Conservation (phyloP, 92 coral and sea anemone genomes). For the Pocillopora meandrina region DNA sequence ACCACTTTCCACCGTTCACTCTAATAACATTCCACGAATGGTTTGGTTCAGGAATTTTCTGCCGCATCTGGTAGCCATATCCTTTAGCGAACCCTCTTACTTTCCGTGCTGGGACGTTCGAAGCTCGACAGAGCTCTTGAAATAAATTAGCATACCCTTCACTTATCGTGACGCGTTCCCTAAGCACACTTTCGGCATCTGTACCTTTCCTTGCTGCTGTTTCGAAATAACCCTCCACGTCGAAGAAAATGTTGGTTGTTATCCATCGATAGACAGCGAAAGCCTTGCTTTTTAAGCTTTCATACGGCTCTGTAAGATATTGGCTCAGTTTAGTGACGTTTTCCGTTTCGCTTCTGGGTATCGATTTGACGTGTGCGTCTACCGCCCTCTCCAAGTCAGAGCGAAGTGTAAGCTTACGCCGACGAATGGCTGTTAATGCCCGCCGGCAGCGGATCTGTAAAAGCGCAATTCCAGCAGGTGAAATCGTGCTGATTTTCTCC, state of each 20-base stretch:
- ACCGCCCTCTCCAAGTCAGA: slow-evolving; percentile 59
- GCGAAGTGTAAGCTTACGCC: slow-evolving; percentile 64
- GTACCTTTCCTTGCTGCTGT: slow-evolving; percentile 44
- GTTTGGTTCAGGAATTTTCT: slow-evolving; percentile 56
- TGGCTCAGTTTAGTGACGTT: slow-evolving; percentile 64
- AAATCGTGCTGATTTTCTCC: slow-evolving; percentile 27
- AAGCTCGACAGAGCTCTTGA: slow-evolving; percentile 70
- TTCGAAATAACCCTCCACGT: slow-evolving; percentile 75
- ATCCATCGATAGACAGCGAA: slow-evolving; percentile 84
- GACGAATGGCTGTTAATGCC: slow-evolving; percentile 56
- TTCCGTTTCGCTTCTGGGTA: slow-evolving; percentile 63
- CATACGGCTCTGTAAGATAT: slow-evolving; percentile 73
- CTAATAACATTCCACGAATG: slow-evolving; percentile 82
- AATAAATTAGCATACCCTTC: slow-evolving; percentile 75
- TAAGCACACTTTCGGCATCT: slow-evolving; percentile 69
- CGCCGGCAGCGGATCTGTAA: slow-evolving; percentile 65
- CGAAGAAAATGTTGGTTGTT: slow-evolving; percentile 69
- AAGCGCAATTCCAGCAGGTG: slow-evolving; percentile 57
- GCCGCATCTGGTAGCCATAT: slow-evolving; percentile 73
- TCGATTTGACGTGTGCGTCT: slow-evolving; percentile 64
- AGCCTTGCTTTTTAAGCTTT: slow-evolving; percentile 64
- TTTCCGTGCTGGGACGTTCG: slow-evolving; percentile 35
- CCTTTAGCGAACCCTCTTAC: slow-evolving; percentile 80
- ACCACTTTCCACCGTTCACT: slow-evolving; percentile 72
- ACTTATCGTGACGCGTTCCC: slow-evolving; percentile 58